Base-by-base conservation (phyloP, 2,888 invertebrate genomes). In the Drosophila borealis region DNA sequence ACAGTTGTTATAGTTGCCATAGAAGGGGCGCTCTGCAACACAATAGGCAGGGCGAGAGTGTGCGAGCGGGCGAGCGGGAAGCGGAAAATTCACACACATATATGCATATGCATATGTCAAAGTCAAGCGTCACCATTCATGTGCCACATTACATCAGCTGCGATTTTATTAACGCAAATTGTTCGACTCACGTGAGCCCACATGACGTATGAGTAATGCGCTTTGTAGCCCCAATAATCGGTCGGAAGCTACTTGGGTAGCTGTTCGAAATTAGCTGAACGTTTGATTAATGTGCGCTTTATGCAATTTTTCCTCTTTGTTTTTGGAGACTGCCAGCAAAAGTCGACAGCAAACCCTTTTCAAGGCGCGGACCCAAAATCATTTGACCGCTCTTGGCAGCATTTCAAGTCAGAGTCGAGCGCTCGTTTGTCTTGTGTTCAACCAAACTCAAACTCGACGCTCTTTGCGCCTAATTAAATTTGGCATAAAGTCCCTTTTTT, bases 401-500 rank as follows among this genome's bases (percentile, higher is more conserved):
- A 73, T 87, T 87, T 87, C 85, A 79, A 89, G 87, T 81, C 88
- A 87, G 75, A 84, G 81, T 74, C 80, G 87, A 80, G 89, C 89
- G 87, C 89, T 84, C 89, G 89, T 89, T 89, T 88, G 85, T 86
- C 81, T 81, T 75, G 14, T 39, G 64, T 73, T 37, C 42, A 55
- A 67, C 62, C 62, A 59, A 69, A 81, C 87, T 77, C 59, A 34
- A 19, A 69, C 66, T 60, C 74, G 70, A 64, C 64, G 69, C 69
- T 74, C 78, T 88, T 81, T 78, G 88, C 90, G 90, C 89, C 90
- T 89, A 89, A 89, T 89, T 89, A 89, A 89, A 90, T 89, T 89
- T 87, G 89, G 76, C 82, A 81, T 75, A 78, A 71, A 89, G 77
- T 87, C 78, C 81, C 80, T 85, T 90, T 85, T 68, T 61, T 60